Base-by-base conservation (phyloP, 2,797 vertebrate genomes). In the Sebastes kiyomatsui region DNA sequence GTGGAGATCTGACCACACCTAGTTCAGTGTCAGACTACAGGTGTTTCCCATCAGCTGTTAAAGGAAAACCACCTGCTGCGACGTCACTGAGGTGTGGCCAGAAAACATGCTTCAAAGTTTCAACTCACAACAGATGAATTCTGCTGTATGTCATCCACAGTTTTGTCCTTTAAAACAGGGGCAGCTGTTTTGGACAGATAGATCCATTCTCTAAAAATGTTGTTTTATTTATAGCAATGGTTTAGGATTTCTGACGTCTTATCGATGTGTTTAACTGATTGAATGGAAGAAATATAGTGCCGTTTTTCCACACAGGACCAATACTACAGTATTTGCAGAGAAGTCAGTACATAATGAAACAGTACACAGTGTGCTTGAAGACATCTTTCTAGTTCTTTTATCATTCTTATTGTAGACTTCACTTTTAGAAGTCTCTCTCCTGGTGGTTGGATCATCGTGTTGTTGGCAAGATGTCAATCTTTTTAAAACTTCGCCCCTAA, bases 1-100 rank as follows among this genome's bases (percentile, higher is more conserved):
- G 23, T 62, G 18, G 72, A 88, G 69, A 49, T 38, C 23, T 56
- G 72, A 79, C 80, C 68, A 72, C 70, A 77, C 65, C 70, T 64
- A 71, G 18, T 54, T 54, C 61, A 73, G 70, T 8, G 61, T 46
- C 52, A 42, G 28, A 27, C 56, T 32, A 8, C 84, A 89, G 69
- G 87, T 89, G 80, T 92, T 91, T 91, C 65, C 85, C 70, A 85
- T 87, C 75, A 80, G 42, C 64, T 77, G 67, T 42, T 62, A 20
- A 83, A 85, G 46, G 18, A 32, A 67, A 90, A 85, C 77, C 82
- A 86, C 72, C 67, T 72, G 59, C 71, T 28, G 42, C 74, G 79
- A 88, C 68, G 72, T 92, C 86, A 83, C 35, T 14, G 30, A 62
- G 20, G 38, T 8, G 82, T 42, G 33, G 52, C 22, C 55, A 65